Conservation (phyloP, 1,140 invertebrate genomes). For the Notospermus geniculatus region DNA sequence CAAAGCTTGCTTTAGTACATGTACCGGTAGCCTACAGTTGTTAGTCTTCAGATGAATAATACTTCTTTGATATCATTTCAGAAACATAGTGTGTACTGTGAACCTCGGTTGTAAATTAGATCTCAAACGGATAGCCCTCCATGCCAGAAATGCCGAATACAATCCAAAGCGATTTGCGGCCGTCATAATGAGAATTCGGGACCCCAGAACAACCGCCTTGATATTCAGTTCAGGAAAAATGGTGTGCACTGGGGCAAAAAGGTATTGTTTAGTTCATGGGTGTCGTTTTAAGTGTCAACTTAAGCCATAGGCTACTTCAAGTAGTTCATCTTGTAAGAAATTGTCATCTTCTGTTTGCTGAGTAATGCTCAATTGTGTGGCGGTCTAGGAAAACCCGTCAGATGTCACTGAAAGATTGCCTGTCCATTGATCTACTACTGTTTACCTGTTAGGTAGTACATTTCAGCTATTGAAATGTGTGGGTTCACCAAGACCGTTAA, state of each 20-base stretch:
- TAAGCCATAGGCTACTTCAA: no score
- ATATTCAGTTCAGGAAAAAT: constrained; percentile 99
- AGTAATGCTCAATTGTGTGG: no score
- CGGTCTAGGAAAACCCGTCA: no score
- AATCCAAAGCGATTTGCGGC: constrained; percentile 99
- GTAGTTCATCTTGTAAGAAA: no score
- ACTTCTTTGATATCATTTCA: constrained; percentile 55
- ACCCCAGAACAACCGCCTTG: constrained; percentile 96
- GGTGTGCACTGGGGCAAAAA: constrained; percentile 99
- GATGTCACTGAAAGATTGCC: no score
- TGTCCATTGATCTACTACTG: no score
- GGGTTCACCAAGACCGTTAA: no score
- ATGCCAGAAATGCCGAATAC: constrained; percentile 99
- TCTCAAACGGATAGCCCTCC: constrained; percentile 86
- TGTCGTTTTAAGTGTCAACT: no score
- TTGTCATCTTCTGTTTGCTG: no score
- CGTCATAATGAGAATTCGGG: constrained; percentile 99
- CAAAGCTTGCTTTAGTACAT: background rate
- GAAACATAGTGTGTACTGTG: constrained; percentile 88
- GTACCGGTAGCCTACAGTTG: background rate
- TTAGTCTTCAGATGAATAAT: background rate
- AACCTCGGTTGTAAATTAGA: constrained; percentile 79
- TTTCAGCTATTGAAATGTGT: no score
- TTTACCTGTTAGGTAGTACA: no score
- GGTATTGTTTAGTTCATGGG: no score